Conservation (phyloP, 2,113 vertebrate species). For the Chloroceryle aenea region DNA sequence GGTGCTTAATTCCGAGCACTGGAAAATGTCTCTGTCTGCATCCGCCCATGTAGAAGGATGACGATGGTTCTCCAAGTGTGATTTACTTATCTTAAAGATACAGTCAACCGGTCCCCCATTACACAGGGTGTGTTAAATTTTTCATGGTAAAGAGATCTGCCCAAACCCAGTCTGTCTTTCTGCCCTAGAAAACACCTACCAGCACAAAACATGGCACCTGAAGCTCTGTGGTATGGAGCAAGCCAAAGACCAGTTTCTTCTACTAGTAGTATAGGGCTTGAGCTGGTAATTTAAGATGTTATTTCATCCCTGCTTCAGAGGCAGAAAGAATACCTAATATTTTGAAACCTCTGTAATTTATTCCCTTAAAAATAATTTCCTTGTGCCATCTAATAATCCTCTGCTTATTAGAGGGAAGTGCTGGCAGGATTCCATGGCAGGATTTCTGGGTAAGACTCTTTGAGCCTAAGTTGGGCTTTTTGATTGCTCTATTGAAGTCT, state of each 20-base stretch:
- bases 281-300: neutral
- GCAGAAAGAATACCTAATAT: neutral
- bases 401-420: slow-evolving; percentile 36
- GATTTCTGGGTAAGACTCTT: slow-evolving; percentile 58
- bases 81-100: slow-evolving; percentile 9
- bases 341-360: slow-evolving; percentile 45
- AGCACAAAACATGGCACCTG: slow-evolving; percentile 32
- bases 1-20: neutral
- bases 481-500: slow-evolving; percentile 55
- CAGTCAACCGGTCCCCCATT: neutral
- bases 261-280: neutral
- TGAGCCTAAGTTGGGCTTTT: slow-evolving; percentile 49
- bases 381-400: neutral
- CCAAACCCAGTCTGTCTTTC: neutral
- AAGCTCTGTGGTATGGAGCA: neutral
- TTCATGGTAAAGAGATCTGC: neutral
- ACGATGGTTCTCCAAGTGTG: neutral
- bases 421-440: neutral
- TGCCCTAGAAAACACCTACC: neutral
- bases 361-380: slow-evolving; percentile 43
- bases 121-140: neutral
- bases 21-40: neutral
- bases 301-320: neutral
- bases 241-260: neutral
- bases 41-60: neutral